phyloP scores from a whole-genome alignment of 2,888 invertebrate species.

The Hirtodrosophila confusa region DNA sequence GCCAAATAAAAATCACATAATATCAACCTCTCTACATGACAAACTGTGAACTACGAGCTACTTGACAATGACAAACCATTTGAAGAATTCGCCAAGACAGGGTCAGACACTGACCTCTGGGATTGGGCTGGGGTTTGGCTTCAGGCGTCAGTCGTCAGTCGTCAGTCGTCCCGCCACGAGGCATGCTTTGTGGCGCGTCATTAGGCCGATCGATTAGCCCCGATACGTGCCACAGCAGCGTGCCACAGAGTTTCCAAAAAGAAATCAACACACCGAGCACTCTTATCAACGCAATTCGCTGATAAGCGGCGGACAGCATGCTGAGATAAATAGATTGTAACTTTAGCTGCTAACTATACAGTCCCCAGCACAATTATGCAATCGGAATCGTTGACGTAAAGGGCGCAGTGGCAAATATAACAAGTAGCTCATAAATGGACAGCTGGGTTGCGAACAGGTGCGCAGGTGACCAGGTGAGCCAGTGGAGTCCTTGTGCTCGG shows the following conservation, averaged over 20 bases:
- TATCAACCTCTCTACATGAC: background rate
- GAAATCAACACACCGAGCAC: conserved; percentile 37
- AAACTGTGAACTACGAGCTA: background rate
- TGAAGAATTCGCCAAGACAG: conserved; percentile 12
- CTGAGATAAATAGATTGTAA: conserved; percentile 35
- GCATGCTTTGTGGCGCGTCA: conserved; percentile 23
- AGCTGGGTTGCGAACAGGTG: conserved; percentile 16
- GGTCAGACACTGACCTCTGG: conserved; percentile 37
- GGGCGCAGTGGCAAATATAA: conserved; percentile 44
- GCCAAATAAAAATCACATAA: background rate
- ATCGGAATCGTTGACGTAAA: background rate
- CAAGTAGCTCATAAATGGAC: conserved; percentile 35
- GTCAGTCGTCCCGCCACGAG: conserved; percentile 21
- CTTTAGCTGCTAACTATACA: background rate
- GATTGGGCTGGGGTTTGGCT: conserved; percentile 17
- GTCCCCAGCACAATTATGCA: conserved; percentile 16
- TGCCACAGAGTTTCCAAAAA: conserved; percentile 18
- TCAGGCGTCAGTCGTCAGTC: no score
- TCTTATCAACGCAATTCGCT: conserved; percentile 45
- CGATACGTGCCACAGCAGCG: background rate
- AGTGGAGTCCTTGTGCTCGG: conserved; percentile 28
- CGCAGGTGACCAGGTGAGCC: background rate
- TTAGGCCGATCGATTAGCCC: conserved; percentile 38
- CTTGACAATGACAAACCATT: conserved; percentile 2
- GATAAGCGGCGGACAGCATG: conserved; percentile 50